These are phyloP conservation scores for Heliornis fulica DNA, from an alignment of 2,113 vertebrate species.

Conservation along the genomic window DNA sequence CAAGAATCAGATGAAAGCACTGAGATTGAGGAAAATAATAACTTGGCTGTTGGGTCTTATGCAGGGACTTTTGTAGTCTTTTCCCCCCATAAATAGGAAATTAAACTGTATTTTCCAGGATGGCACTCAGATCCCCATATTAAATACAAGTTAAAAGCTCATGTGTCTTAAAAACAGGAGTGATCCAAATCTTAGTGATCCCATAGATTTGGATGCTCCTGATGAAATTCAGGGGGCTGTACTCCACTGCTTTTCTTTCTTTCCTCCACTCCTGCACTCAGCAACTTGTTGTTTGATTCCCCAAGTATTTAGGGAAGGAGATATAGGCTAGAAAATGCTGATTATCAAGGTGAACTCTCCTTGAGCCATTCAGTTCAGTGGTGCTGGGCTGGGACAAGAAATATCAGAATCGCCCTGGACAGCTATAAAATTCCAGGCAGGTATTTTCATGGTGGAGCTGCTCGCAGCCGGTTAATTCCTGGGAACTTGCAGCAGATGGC, in stretches of 20 bases:
- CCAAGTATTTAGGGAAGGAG: neutral
- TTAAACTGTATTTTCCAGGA: neutral
- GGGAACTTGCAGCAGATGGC: slow-evolving; percentile 43
- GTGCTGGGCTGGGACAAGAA: neutral
- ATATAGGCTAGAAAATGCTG: neutral
- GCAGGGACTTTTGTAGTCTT: neutral
- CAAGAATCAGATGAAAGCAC: neutral
- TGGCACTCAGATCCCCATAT: neutral
- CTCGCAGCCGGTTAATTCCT: neutral
- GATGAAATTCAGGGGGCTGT: neutral
- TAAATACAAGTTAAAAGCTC: neutral
- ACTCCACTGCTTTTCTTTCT: neutral
- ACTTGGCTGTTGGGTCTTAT: neutral
- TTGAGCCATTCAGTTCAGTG: neutral
- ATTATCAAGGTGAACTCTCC: neutral
- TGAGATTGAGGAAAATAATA: neutral
- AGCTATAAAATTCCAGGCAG: neutral
- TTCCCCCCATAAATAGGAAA: neutral
- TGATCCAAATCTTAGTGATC: neutral
- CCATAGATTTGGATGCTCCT: neutral
- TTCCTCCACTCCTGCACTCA: neutral
- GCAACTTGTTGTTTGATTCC: neutral
- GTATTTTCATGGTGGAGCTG: neutral
- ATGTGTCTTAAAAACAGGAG: neutral
- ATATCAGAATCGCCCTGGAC: too few relatives aligned